These are phyloP conservation scores for Penelope pileata DNA, from an alignment of 2,113 vertebrate species.

Conservation along the genomic window DNA sequence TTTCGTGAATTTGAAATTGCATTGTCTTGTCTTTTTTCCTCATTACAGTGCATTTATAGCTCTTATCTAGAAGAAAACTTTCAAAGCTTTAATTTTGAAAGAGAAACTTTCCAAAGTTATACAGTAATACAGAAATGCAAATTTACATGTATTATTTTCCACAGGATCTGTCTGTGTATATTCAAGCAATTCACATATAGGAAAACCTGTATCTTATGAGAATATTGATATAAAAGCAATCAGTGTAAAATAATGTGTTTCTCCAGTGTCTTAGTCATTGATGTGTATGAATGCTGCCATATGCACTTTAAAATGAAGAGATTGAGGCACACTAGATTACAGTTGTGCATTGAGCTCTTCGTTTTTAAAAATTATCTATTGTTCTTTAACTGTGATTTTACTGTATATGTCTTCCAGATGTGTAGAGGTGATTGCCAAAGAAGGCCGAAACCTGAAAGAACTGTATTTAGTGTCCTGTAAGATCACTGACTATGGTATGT, in stretches of 20 bases:
- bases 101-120: neutral
- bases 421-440: conserved; percentile 98
- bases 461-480: conserved; percentile 98
- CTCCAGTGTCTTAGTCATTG: neutral
- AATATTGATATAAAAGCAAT: neutral
- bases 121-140: neutral
- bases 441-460: conserved; percentile 94
- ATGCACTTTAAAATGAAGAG: conserved; percentile 28
- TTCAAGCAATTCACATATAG: neutral
- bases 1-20: neutral
- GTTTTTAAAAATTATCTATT: neutral
- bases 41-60: neutral
- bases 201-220: neutral
- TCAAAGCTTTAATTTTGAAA: neutral
- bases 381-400: conserved; percentile 27
- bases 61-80: neutral
- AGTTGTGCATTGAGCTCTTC: neutral
- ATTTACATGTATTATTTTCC: neutral
- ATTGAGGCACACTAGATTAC: neutral
- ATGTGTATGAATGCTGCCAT: neutral
- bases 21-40: neutral
- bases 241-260: neutral
- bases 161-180: neutral
- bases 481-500: conserved; percentile 97
- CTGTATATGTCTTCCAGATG: conserved; percentile 85